Conservation (phyloP, 2,797 vertebrate species). For the Nannoperca australis region DNA sequence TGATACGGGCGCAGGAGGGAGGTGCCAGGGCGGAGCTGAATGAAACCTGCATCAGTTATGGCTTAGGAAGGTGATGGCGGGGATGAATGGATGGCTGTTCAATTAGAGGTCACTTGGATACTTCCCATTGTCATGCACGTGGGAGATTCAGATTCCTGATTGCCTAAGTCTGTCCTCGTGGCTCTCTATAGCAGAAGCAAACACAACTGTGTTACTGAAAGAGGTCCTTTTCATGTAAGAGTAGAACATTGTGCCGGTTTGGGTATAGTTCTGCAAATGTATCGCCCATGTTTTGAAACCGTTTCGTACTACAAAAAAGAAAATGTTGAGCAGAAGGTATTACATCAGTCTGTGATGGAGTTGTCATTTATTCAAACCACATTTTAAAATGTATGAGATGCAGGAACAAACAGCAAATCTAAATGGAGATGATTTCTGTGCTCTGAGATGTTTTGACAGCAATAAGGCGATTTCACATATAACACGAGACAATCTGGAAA, state of each 20-base stretch:
- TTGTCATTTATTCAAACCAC: constrained; percentile 55
- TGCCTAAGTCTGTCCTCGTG: constrained; percentile 45
- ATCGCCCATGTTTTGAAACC: constrained; percentile 21
- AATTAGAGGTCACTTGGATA: constrained; percentile 77
- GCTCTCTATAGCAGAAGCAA: constrained; percentile 3
- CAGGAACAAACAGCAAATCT: constrained; percentile 62
- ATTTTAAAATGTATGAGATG: constrained; percentile 70
- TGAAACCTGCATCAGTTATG: constrained; percentile 65
- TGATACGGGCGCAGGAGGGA: constrained; percentile 50
- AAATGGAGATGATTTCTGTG: constrained; percentile 65
- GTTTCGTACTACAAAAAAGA: constrained; percentile 16
- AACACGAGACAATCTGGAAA: constrained; percentile 58
- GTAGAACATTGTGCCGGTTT: constrained; percentile 7
- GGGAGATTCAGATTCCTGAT: constrained; percentile 72
- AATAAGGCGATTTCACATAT: constrained; percentile 63
- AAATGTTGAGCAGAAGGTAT: constrained; percentile 37
- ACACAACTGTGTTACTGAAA: not conserved
- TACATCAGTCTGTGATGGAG: constrained; percentile 51
- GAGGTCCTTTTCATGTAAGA: constrained; percentile 13
- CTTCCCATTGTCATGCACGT: constrained; percentile 70
- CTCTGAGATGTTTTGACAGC: constrained; percentile 58
- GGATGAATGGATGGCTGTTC: constrained; percentile 63
- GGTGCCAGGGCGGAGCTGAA: constrained; percentile 45
- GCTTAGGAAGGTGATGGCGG: constrained; percentile 49
- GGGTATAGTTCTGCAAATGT: constrained; percentile 28